Evolutionary conservation across 2,113 vertebrate genomes (phyloP).

Genomic region (Rallus limicola): DNA sequence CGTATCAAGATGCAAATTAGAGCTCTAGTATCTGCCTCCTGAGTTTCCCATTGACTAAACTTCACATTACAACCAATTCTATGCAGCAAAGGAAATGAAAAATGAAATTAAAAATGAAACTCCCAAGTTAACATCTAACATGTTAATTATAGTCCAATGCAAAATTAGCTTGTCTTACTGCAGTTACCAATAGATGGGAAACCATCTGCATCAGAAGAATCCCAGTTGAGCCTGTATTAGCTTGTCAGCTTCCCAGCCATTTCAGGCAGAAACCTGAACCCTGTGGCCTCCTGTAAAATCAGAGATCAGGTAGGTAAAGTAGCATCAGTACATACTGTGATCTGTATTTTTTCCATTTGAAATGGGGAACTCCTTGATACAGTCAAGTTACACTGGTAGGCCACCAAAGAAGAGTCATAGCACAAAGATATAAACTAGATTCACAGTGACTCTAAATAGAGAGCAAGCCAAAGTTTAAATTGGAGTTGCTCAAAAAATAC

Average conservation of each 20-base stretch:
- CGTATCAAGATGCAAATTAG: background rate
- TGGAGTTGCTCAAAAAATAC: background rate
- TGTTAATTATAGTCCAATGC: background rate
- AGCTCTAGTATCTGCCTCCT: background rate
- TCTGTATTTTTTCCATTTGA: background rate
- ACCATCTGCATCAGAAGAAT: background rate
- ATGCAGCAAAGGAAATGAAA: background rate
- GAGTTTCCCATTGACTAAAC: background rate
- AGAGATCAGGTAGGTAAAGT: background rate
- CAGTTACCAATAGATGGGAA: background rate
- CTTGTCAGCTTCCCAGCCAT: background rate
- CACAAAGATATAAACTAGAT: background rate
- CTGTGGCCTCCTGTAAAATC: background rate
- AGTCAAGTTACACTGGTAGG: background rate
- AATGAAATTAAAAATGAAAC: conserved; percentile 1
- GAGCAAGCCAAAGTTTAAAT: background rate
- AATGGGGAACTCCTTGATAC: background rate
- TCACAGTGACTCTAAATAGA: background rate
- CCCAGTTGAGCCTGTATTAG: background rate
- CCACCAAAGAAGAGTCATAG: background rate
- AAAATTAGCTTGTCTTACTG: background rate
- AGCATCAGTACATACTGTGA: rapidly evolving
- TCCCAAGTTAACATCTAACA: background rate
- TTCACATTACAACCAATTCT: background rate
- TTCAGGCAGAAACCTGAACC: background rate